Evolutionary conservation across 92 coral and sea anemone species (phyloP).

Genomic region (Umimayanthus chanpuru): DNA sequence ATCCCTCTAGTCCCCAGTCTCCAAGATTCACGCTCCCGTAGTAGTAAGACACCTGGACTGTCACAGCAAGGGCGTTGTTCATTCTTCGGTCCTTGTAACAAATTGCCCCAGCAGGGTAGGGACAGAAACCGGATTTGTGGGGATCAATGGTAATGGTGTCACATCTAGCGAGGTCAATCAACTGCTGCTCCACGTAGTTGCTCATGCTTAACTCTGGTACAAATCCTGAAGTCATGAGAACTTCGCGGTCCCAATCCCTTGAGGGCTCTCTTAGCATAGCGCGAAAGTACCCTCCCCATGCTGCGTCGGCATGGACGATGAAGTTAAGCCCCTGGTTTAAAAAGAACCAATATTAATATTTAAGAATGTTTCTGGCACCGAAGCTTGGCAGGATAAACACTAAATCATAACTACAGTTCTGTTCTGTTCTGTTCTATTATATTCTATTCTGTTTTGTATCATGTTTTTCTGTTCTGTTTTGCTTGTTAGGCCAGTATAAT

Average conservation of each 20-base stretch:
- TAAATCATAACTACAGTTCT: neutral
- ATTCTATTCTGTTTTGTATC: too few relatives aligned
- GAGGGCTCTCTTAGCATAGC: constrained; percentile 65
- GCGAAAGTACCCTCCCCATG: constrained; percentile 94
- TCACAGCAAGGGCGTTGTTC: constrained; percentile 68
- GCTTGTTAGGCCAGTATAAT: neutral
- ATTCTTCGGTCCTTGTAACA: constrained; percentile 64
- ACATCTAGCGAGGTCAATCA: constrained; percentile 53
- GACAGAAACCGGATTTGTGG: constrained; percentile 74
- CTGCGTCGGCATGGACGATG: constrained; percentile 82
- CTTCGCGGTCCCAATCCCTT: neutral
- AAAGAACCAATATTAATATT: neutral
- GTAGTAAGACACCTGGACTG: constrained; percentile 54
- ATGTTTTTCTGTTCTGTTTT: too few relatives aligned
- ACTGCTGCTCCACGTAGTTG: constrained; percentile 43
- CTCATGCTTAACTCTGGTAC: constrained; percentile 62
- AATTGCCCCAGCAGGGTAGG: constrained; percentile 75
- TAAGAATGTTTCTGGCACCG: too few relatives aligned
- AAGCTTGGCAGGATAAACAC: too few relatives aligned
- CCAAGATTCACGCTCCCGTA: constrained; percentile 64
- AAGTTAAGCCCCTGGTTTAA: constrained; percentile 75
- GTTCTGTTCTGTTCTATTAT: too few relatives aligned
- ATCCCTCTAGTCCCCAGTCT: constrained; percentile 67
- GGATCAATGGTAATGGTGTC: constrained; percentile 77
- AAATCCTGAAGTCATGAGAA: constrained; percentile 29